Percentiles rank a stretch among this genome's conserved stretches.
Conservation (phyloP, 2,888 invertebrate species). For the Stratiomys singularior region DNA sequence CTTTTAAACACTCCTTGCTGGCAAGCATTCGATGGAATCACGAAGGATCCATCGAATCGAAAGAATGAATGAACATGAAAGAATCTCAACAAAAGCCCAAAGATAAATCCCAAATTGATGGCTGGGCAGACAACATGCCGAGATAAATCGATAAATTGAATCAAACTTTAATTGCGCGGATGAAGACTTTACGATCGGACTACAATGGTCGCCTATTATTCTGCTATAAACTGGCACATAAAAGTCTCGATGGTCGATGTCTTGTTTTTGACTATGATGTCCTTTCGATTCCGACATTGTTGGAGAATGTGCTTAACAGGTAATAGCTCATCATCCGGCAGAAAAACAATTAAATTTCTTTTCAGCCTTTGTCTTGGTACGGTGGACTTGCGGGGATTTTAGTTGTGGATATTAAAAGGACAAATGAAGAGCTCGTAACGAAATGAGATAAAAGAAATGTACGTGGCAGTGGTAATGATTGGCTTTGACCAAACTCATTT, state of each 20-base stretch:
- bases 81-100: background rate
- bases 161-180: slow-evolving; percentile 8
- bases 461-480: too few relatives aligned
- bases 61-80: too few relatives aligned
- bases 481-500: too few relatives aligned
- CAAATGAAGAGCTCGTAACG: too few relatives aligned
- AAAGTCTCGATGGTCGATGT: background rate
- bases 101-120: background rate
- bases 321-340: background rate
- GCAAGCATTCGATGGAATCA: too few relatives aligned
- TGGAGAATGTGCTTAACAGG: background rate
- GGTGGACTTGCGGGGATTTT: too few relatives aligned
- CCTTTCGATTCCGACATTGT: background rate
- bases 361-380: too few relatives aligned
- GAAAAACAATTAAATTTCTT: too few relatives aligned
- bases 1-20: too few relatives aligned
- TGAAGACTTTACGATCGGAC: slow-evolving; percentile 7
- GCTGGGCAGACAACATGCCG: background rate
- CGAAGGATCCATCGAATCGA: too few relatives aligned
- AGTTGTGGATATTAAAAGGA: too few relatives aligned
- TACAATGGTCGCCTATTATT: background rate
- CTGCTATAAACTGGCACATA: background rate
- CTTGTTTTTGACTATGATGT: background rate
- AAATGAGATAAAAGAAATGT: too few relatives aligned
- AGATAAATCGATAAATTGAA: background rate